A percentile compares a stretch with the other conserved stretches of the same genome.
Evolutionary conservation across 2,888 invertebrate genomes (phyloP).

Genomic region (Drosophila maculinotata): DNA sequence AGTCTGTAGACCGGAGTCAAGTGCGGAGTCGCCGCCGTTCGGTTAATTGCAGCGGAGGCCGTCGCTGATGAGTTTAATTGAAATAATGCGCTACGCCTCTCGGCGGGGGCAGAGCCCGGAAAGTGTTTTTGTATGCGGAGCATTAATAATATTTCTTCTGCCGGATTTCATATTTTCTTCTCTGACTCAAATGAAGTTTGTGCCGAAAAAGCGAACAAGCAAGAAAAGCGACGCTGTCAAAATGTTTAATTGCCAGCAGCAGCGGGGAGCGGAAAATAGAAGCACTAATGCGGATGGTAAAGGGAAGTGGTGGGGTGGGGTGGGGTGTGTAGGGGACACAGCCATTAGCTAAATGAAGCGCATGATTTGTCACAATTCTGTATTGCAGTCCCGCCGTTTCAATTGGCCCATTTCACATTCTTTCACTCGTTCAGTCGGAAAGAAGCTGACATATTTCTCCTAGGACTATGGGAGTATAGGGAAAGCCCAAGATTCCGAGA

Average conservation of each 20-base stretch:
- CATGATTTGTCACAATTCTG: slow-evolving; percentile 68
- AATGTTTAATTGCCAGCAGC: slow-evolving; percentile 66
- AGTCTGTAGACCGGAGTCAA: slow-evolving; percentile 59
- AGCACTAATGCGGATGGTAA: neutral
- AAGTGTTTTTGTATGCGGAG: slow-evolving; percentile 51
- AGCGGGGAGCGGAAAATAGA: slow-evolving; percentile 26
- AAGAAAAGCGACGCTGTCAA: slow-evolving; percentile 52
- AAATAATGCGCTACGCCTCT: slow-evolving; percentile 72
- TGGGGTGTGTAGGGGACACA: slow-evolving; percentile 4
- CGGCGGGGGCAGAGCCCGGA: slow-evolving; percentile 48
- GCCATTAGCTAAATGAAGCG: slow-evolving; percentile 69
- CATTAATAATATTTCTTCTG: slow-evolving; percentile 74
- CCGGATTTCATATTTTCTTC: slow-evolving; percentile 1
- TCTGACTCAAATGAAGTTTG: slow-evolving; percentile 64
- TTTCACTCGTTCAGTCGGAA: neutral
- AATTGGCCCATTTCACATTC: slow-evolving; percentile 42
- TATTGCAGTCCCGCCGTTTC: slow-evolving; percentile 36
- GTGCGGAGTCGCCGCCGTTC: slow-evolving; percentile 58
- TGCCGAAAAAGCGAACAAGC: slow-evolving; percentile 37
- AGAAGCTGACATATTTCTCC: slow-evolving; percentile 5
- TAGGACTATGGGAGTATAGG: too few species aligned
- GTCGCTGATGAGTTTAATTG: slow-evolving; percentile 79
- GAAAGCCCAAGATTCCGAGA: neutral
- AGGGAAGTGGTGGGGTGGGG: too few species aligned
- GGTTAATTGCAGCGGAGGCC: slow-evolving; percentile 73